These are phyloP conservation scores for Malurus elegans DNA, from an alignment of 2,113 vertebrate species.

Conservation along the genomic window DNA sequence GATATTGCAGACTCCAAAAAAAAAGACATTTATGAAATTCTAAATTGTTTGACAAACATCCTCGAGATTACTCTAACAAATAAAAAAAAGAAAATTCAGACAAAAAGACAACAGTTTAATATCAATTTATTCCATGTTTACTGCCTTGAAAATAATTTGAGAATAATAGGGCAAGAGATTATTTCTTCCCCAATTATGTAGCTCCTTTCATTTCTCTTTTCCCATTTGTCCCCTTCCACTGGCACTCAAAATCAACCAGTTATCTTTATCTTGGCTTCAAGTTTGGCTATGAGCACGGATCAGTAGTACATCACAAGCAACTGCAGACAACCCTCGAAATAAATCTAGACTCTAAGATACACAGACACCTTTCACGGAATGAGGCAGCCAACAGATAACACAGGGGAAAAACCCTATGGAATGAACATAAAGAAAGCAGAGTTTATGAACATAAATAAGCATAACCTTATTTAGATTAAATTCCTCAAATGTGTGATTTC, in stretches of 20 bases:
- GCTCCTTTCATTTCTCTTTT: not conserved
- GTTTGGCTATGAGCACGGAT: not conserved
- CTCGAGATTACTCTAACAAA: not conserved
- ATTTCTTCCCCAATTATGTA: not conserved
- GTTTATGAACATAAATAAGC: too few relatives aligned
- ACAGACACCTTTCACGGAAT: not conserved
- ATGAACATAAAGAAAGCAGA: not conserved
- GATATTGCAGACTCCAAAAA: not conserved
- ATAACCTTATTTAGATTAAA: not conserved
- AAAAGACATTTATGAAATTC: not conserved
- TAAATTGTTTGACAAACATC: not conserved
- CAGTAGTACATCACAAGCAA: not conserved
- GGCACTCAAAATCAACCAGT: not conserved
- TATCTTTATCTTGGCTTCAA: not conserved
- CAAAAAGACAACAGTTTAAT: not conserved
- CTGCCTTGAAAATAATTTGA: constrained; percentile 6
- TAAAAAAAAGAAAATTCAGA: not conserved
- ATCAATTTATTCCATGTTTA: not conserved
- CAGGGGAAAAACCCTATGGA: not conserved
- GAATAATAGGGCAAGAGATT: not conserved
- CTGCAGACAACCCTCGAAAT: not conserved
- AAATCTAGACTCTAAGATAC: not conserved
- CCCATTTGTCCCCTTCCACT: not conserved
- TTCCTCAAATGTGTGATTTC: not conserved
- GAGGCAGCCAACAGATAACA: not conserved